Evolutionary conservation across 2,113 vertebrate genomes (phyloP).

Genomic region (Chroicocephalus ridibundus): DNA sequence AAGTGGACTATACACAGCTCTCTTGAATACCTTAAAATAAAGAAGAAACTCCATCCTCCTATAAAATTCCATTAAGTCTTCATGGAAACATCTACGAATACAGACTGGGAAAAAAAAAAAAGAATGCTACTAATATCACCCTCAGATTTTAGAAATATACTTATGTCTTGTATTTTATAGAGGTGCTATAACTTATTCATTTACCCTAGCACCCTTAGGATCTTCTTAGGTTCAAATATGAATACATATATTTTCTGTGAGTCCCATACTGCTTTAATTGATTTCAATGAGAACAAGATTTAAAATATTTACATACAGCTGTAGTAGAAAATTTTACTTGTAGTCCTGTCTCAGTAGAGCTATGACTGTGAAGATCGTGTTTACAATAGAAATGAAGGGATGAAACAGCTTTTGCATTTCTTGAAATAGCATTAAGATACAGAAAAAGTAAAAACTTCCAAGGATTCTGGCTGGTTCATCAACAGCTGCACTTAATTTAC

Average conservation of each 20-base stretch:
- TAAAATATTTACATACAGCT: background rate
- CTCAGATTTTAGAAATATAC: background rate
- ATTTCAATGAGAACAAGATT: background rate
- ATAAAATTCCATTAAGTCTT: background rate
- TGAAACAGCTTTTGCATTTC: background rate
- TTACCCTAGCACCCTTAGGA: background rate
- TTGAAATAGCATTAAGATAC: background rate
- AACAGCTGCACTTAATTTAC: constrained; percentile 38
- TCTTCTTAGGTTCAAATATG: background rate
- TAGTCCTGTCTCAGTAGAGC: background rate
- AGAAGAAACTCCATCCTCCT: background rate
- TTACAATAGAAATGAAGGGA: background rate
- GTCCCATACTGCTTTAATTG: background rate
- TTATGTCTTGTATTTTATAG: background rate
- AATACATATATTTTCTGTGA: background rate
- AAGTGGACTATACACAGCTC: background rate
- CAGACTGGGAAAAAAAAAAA: background rate
- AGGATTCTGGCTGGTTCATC: background rate
- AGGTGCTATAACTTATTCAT: background rate
- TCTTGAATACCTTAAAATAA: background rate
- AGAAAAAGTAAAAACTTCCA: background rate
- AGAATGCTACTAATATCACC: background rate
- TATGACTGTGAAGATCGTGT: fast-evolving
- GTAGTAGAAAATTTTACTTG: background rate
- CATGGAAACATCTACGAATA: background rate